phyloP scores from a whole-genome alignment of 1,140 invertebrate genomes.

The Aphidius gifuensis region DNA sequence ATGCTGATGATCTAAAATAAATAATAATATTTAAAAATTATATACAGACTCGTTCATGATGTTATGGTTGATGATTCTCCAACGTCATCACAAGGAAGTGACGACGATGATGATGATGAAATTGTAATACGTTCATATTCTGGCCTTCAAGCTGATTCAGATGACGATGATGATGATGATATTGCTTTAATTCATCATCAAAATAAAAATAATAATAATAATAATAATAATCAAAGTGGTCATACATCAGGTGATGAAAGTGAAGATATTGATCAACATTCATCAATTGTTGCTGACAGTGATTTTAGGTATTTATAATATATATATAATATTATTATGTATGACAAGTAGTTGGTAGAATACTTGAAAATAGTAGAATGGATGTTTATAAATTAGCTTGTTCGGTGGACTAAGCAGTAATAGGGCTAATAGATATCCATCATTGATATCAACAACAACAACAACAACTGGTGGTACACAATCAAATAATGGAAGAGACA shows the following conservation, averaged over 20 bases:
- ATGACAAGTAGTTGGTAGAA: slow-evolving; percentile 38
- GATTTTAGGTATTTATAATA: slow-evolving; percentile 45
- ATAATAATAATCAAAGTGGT: slow-evolving; percentile 44
- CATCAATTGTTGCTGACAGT: slow-evolving; percentile 50
- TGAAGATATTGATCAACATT: slow-evolving; percentile 48
- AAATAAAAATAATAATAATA: slow-evolving; percentile 46
- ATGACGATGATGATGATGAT: slow-evolving; percentile 48
- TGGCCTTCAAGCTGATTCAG: slow-evolving; percentile 35
- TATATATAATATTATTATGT: slow-evolving; percentile 15
- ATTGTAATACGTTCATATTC: slow-evolving; percentile 37
- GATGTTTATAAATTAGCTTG: slow-evolving; percentile 44
- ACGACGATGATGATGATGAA: no score
- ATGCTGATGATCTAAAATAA: no score
- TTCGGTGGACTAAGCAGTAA: slow-evolving; percentile 48
- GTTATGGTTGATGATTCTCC: slow-evolving; percentile 73
- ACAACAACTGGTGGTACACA: slow-evolving; percentile 27
- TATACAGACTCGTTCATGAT: slow-evolving; percentile 71
- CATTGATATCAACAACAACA: slow-evolving; percentile 13
- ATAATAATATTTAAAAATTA: no score
- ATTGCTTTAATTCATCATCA: slow-evolving; percentile 42
- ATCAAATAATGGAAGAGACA: slow-evolving; percentile 42
- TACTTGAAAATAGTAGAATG: slow-evolving; percentile 35
- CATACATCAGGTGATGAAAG: slow-evolving; percentile 48
- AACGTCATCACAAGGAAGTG: slow-evolving; percentile 66
- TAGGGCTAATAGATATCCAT: slow-evolving; percentile 34